Evolutionary conservation across 2,797 vertebrate species (phyloP), one percentile per base, ranked within the genome.

Genomic region (Todus mexicanus): DNA sequence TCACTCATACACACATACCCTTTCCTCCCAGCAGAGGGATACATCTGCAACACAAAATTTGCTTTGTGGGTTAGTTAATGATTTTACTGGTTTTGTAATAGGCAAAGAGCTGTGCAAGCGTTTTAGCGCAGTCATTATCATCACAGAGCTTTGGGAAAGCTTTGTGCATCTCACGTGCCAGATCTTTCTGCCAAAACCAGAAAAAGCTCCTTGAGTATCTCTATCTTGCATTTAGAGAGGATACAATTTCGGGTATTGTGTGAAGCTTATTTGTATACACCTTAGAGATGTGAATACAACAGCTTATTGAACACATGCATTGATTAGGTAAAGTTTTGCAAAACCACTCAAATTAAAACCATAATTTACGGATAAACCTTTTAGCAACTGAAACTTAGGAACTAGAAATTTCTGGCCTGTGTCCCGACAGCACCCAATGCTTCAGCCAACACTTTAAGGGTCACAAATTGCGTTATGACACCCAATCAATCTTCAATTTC

Each of bases 31-130:
- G 76, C 59, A 94, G 72, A 87, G 12, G 29, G 37, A 70, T 42
- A 70, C 51, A 93, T 76, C 89, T 83, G 82, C 87, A 81, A 78
- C 75, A 85, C 10, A 35, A 53, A 87, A 89, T 72, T 74, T 87
- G 75, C 84, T 91, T 81, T 80, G 72, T 47, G 56, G 77, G 81
- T 84, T 77, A 82, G 76, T 87, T 86, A 77, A 87, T 73, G 79
- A 45, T 95, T 96, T 90, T 87, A 92, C 60, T 87, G 82, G 33
- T 84, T 87, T 68, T 76, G 42, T 77, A 94, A 94, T 15, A 89
- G 43, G 51, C 48, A 74, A 86, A 90, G 53, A 0, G 0, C 71
- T 90, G 63, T 38, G 19, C 64, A 59, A 92, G 56, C 9, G 1
- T 79, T 91, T 65, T 81, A 79, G 43, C 15, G 14, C 31, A 87